Conservation (phyloP, 2,888 invertebrate species). For the Crocallis elinguaria region DNA sequence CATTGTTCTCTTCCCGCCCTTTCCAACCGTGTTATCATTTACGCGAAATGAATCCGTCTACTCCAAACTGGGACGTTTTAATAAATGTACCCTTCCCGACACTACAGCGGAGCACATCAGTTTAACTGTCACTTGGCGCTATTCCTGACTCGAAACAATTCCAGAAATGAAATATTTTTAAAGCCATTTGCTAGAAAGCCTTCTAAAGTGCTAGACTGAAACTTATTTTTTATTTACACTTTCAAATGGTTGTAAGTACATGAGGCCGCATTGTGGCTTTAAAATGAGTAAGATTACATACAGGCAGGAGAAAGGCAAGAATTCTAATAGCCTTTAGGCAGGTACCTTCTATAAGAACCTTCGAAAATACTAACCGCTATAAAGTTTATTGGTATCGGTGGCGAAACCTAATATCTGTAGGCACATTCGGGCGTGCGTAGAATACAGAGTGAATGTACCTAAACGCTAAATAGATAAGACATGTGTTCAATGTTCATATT, state of each 20-base stretch:
- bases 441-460: background rate
- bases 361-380: conserved; percentile 1
- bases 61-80: conserved; percentile 61
- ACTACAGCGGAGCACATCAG: conserved; percentile 69
- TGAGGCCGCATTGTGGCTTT: conserved; percentile 33
- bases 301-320: conserved; percentile 6
- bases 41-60: conserved; percentile 43
- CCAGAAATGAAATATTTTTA: conserved; percentile 81
- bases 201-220: conserved; percentile 58
- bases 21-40: conserved; percentile 31
- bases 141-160: conserved; percentile 77
- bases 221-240: conserved; percentile 69
- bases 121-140: conserved; percentile 77
- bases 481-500: background rate
- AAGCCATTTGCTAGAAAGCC: conserved; percentile 78
- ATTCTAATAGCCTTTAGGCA: too few species aligned
- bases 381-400: conserved; percentile 11
- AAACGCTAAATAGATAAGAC: conserved; percentile 2
- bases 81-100: conserved; percentile 68
- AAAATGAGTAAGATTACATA: conserved; percentile 33
- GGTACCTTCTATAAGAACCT: too few species aligned
- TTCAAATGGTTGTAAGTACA: conserved; percentile 30
- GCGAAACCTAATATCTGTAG: background rate
- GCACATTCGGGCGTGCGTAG: background rate
- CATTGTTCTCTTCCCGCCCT: conserved; percentile 17